These are phyloP conservation scores for Pogoniulus pusillus DNA, from an alignment of 2,797 vertebrate species.

Conservation along the genomic window DNA sequence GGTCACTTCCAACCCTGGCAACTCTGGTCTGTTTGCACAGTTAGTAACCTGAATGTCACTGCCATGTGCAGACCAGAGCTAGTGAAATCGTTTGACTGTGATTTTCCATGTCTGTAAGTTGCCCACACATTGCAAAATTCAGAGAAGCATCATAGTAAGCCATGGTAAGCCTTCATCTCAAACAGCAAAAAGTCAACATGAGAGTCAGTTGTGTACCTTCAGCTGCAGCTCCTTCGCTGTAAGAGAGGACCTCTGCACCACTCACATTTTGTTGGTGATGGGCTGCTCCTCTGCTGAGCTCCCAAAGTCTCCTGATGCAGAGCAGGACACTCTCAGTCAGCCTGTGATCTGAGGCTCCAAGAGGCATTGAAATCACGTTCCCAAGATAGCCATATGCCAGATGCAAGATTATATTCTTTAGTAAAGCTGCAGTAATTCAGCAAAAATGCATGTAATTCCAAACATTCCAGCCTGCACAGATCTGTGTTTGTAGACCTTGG, in stretches of 20 bases:
- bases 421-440: conserved; percentile 32
- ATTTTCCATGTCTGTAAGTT: neutral
- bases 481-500: conserved; percentile 31
- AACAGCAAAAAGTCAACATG: neutral
- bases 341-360: conserved; percentile 2
- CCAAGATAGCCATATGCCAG: conserved; percentile 25
- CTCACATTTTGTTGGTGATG: neutral
- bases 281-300: neutral
- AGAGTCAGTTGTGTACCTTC: neutral
- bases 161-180: neutral
- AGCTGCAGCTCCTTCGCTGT: neutral
- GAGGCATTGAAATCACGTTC: neutral
- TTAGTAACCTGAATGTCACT: neutral
- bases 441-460: conserved; percentile 57
- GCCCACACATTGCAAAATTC: neutral
- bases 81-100: neutral
- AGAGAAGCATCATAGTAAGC: neutral
- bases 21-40: neutral
- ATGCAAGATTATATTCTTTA: conserved; percentile 37
- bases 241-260: neutral
- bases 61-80: neutral
- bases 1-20: too few relatives aligned
- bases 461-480: conserved; percentile 29
- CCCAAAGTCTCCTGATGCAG: neutral
- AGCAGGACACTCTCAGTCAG: neutral